Percentiles rank a stretch among this genome's conserved stretches.
Conservation (phyloP, 2,113 vertebrate genomes). For the Hippocampus abdominalis region DNA sequence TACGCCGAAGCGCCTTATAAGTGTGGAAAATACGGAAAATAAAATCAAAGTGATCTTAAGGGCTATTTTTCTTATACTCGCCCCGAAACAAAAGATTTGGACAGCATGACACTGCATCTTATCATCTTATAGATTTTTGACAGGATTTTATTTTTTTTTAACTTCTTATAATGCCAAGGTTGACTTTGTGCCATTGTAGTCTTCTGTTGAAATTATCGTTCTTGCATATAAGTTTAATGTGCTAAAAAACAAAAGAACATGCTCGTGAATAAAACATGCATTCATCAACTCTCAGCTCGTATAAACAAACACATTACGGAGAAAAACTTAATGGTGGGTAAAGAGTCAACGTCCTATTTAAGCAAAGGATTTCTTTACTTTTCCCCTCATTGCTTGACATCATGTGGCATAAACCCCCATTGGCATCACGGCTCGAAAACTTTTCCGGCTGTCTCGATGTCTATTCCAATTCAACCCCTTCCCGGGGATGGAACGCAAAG, state of each 20-base stretch:
- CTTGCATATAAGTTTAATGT: too few relatives aligned
- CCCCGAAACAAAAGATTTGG: too few relatives aligned
- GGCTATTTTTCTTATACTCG: too few relatives aligned
- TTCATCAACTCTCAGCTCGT: not conserved
- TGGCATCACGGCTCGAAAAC: not conserved
- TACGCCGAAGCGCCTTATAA: too few relatives aligned
- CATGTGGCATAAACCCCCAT: not conserved
- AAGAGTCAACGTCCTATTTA: not conserved
- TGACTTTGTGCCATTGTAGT: too few relatives aligned
- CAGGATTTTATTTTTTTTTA: too few relatives aligned
- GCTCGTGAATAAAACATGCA: not conserved
- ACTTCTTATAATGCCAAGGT: too few relatives aligned
- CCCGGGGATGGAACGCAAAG: not conserved
- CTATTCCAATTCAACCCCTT: conserved; percentile 3
- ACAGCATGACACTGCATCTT: too few relatives aligned
- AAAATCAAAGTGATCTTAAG: too few relatives aligned
- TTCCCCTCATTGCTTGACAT: not conserved
- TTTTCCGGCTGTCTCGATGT: not conserved
- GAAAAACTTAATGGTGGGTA: not conserved
- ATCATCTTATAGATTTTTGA: too few relatives aligned
- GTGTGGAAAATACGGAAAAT: too few relatives aligned
- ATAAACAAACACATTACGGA: not conserved
- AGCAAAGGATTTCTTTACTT: conserved; percentile 4
- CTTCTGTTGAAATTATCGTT: too few relatives aligned
- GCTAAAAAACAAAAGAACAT: not conserved